phyloP scores from a whole-genome alignment of 2,797 vertebrate genomes.

The Catharus ustulatus region DNA sequence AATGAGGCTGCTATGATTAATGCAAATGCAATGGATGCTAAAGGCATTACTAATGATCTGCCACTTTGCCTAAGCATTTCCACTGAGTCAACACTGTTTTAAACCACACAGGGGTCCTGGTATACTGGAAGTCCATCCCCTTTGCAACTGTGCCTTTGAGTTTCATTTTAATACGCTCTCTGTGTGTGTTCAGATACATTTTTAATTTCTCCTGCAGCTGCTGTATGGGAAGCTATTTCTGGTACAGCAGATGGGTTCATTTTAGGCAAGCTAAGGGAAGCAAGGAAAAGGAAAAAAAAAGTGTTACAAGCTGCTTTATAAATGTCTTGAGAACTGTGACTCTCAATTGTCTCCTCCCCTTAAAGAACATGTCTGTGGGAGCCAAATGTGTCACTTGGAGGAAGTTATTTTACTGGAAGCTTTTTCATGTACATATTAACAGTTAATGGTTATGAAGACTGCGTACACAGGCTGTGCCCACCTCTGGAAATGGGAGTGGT shows the following conservation, averaged over 20 bases:
- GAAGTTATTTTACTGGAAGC: background rate
- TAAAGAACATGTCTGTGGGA: background rate
- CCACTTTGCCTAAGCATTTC: constrained; percentile 40
- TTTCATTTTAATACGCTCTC: constrained; percentile 30
- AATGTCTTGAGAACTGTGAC: background rate
- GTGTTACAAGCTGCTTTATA: constrained; percentile 9
- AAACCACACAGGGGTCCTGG: background rate
- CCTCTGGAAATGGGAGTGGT: background rate
- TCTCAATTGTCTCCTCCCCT: background rate
- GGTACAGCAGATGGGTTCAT: constrained; percentile 43
- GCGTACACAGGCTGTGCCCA: background rate
- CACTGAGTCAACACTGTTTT: background rate
- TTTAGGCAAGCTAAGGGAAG: background rate
- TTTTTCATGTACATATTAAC: background rate
- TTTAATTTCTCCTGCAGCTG: constrained; percentile 49
- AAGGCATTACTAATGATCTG: constrained; percentile 48
- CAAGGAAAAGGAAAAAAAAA: background rate
- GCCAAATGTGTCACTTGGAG: background rate
- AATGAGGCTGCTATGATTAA: constrained; percentile 68
- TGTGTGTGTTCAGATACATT: constrained; percentile 30
- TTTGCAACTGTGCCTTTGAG: constrained; percentile 23
- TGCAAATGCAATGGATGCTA: constrained; percentile 59
- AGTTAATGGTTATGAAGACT: background rate
- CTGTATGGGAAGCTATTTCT: constrained; percentile 43
- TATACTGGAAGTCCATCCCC: background rate